Conservation (phyloP, 2,113 vertebrate genomes). For the Ailurus styani region DNA sequence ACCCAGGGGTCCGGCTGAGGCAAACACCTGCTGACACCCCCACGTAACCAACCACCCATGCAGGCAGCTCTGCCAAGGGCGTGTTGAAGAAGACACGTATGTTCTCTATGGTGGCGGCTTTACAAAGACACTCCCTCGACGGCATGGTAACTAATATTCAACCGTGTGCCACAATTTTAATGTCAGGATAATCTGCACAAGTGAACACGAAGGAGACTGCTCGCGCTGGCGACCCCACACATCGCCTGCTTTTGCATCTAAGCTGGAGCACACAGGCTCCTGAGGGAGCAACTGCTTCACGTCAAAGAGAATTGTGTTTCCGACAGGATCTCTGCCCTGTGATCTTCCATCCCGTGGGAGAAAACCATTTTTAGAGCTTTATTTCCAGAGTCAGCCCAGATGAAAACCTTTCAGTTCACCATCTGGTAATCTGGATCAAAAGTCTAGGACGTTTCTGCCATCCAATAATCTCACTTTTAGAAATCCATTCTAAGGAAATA, state of each 20-base stretch:
- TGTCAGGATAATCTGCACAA: not conserved
- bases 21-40: not conserved
- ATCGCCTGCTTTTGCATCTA: not conserved
- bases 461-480: not conserved
- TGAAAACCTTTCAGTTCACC: not conserved
- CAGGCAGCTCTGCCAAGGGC: not conserved
- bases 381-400: not conserved
- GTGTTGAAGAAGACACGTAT: not conserved
- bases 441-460: not conserved
- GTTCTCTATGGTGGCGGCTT: not conserved
- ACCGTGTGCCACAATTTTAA: not conserved
- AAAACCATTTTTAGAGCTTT: conserved; percentile 1
- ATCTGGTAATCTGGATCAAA: not conserved
- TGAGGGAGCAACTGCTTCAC: not conserved
- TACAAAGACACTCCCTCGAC: not conserved
- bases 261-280: not conserved
- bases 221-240: rapidly evolving
- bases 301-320: not conserved
- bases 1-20: too few relatives aligned
- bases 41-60: not conserved
- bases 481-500: not conserved
- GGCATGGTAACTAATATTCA: not conserved
- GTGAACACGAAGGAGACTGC: not conserved
- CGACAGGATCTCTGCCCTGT: not conserved
- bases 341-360: not conserved